A percentile compares a stretch with the other conserved stretches of the same genome.
phyloP scores from a whole-genome alignment of 2,888 invertebrate genomes.

The Ectemnius continuus region DNA sequence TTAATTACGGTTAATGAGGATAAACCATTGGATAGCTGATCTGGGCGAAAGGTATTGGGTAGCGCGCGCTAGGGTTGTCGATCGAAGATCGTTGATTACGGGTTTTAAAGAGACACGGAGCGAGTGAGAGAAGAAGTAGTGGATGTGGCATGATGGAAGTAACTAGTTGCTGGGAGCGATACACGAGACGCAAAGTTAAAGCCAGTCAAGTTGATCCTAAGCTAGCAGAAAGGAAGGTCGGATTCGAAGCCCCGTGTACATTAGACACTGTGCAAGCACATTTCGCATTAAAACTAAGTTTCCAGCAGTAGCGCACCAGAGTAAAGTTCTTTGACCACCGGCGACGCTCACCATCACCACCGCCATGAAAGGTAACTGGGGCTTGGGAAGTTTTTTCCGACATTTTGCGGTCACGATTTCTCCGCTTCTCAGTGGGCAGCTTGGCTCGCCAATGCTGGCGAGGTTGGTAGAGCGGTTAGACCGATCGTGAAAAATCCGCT shows the following conservation, averaged over 20 bases:
- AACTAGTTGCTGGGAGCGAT: slow-evolving; percentile 11
- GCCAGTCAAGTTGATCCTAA: slow-evolving; percentile 43
- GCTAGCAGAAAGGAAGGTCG: slow-evolving; percentile 35
- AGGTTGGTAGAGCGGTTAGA: not conserved
- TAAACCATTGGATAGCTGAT: slow-evolving; percentile 11
- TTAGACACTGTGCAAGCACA: slow-evolving; percentile 11
- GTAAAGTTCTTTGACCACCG: not conserved
- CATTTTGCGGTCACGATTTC: not conserved
- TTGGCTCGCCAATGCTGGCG: not conserved
- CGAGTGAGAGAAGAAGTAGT: slow-evolving; percentile 7
- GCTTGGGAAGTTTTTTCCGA: not conserved
- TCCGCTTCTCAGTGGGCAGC: not conserved
- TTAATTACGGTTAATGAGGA: slow-evolving; percentile 44
- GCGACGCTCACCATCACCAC: not conserved
- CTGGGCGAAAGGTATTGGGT: not conserved
- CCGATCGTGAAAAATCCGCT: slow-evolving; percentile 2
- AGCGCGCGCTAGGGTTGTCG: not conserved
- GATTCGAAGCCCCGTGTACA: slow-evolving; percentile 31
- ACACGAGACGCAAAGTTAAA: slow-evolving; percentile 35
- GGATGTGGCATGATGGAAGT: not conserved
- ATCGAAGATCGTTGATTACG: not conserved
- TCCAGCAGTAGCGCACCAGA: too few relatives aligned
- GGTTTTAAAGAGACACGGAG: not conserved
- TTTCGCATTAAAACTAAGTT: slow-evolving; percentile 6
- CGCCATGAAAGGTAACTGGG: not conserved